These are phyloP conservation scores for Junonia oenone DNA, from an alignment of 2,888 invertebrate species.

Conservation along the genomic window DNA sequence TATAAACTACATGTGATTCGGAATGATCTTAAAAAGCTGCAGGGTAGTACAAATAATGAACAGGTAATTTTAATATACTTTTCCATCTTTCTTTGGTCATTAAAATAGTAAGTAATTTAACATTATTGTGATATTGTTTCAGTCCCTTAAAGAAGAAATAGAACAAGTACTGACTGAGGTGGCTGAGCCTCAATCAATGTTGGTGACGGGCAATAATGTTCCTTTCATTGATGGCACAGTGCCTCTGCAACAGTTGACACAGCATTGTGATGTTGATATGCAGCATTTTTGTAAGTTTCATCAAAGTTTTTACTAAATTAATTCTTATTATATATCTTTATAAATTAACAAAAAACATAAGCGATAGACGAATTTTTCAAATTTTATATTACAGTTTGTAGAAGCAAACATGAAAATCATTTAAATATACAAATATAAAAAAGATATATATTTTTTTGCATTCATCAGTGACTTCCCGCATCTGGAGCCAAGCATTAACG, in stretches of 20 bases:
- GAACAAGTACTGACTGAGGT: conserved; percentile 40
- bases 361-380: too few relatives aligned
- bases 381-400: too few relatives aligned
- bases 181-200: conserved; percentile 39
- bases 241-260: conserved; percentile 48
- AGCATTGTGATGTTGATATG: conserved; percentile 60
- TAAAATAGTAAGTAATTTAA: not conserved
- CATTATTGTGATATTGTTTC: conserved; percentile 22
- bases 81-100: not conserved
- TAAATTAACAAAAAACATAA: too few relatives aligned
- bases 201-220: conserved; percentile 49
- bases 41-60: conserved; percentile 29
- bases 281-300: conserved; percentile 60
- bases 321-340: too few relatives aligned
- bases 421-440: too few relatives aligned
- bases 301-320: too few relatives aligned
- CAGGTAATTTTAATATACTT: conserved; percentile 38
- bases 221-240: conserved; percentile 43
- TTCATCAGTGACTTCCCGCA: conserved; percentile 73
- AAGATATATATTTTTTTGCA: too few relatives aligned
- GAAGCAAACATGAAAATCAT: too few relatives aligned
- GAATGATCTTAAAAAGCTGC: conserved; percentile 46
- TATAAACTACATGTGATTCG: conserved; percentile 59
- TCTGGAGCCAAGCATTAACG: conserved; percentile 83
- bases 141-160: conserved; percentile 50